Conservation (phyloP, 2,797 vertebrate species). For the Triplophysa bombifrons region DNA sequence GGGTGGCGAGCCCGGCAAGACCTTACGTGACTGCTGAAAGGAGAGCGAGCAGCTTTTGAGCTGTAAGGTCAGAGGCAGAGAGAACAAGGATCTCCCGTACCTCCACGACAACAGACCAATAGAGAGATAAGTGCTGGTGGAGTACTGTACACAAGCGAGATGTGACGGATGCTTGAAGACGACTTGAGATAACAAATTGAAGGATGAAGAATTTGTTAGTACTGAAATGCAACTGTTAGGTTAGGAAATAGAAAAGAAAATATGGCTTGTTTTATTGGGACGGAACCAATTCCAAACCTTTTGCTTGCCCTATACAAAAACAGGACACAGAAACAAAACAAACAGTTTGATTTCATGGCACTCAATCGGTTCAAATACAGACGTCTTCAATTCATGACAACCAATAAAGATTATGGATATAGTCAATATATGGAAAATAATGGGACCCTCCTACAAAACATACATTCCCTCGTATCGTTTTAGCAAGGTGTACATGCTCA, state of each 20-base stretch:
- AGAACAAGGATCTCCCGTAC: conserved; percentile 37
- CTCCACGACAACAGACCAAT: conserved; percentile 26
- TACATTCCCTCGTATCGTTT: neutral
- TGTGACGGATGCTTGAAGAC: conserved; percentile 18
- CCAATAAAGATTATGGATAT: conserved; percentile 29
- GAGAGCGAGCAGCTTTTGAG: conserved; percentile 44
- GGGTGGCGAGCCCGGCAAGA: conserved; percentile 36
- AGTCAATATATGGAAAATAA: conserved; percentile 23
- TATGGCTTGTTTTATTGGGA: conserved; percentile 46
- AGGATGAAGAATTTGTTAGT: conserved; percentile 42
- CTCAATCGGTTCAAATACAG: conserved; percentile 2
- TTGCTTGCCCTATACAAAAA: conserved; percentile 84
- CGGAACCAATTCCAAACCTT: conserved; percentile 87
- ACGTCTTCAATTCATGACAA: conserved; percentile 29
- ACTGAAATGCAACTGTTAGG: conserved; percentile 41
- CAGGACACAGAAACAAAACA: conserved; percentile 65
- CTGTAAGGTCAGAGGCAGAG: conserved; percentile 32
- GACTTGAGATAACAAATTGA: conserved; percentile 12
- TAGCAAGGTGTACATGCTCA: neutral
- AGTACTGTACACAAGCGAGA: conserved; percentile 35
- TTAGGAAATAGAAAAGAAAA: conserved; percentile 46
- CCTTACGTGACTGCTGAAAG: conserved; percentile 38
- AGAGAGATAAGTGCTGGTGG: conserved; percentile 33
- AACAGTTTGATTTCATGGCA: conserved; percentile 46
- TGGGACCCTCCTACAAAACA: neutral